Conservation (phyloP, 1,140 invertebrate genomes). For the Acromyrmex echinatior region DNA sequence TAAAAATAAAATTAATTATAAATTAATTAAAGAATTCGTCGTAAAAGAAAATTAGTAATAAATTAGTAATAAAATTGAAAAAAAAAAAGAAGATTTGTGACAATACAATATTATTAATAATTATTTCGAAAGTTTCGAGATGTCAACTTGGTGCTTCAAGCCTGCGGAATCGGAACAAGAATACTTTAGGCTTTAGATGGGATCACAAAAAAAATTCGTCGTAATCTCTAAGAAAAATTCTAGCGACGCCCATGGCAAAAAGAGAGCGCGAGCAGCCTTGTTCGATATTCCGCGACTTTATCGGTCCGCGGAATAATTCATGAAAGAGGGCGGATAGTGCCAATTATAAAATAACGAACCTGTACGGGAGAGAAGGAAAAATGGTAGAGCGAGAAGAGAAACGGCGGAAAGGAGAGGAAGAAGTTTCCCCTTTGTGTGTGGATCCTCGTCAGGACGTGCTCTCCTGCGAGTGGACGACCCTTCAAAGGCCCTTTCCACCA, state of each 20-base stretch:
- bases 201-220: not conserved
- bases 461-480: slow-evolving; percentile 48
- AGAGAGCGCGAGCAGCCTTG: slow-evolving; percentile 49
- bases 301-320: slow-evolving; percentile 81
- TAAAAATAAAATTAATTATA: too few relatives aligned
- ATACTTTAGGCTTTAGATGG: not conserved
- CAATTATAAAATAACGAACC: slow-evolving; percentile 84
- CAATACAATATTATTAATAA: not conserved
- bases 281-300: slow-evolving; percentile 79
- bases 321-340: slow-evolving; percentile 81
- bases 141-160: not conserved
- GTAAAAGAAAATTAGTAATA: not conserved
- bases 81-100: not conserved
- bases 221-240: slow-evolving; percentile 26
- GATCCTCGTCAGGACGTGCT: slow-evolving; percentile 63
- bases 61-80: slow-evolving; percentile 7
- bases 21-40: not conserved
- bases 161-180: not conserved
- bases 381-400: slow-evolving; percentile 59
- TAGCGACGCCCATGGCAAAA: slow-evolving; percentile 20
- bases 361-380: slow-evolving; percentile 52
- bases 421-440: slow-evolving; percentile 75
- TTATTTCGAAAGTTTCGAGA: not conserved
- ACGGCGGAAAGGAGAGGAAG: slow-evolving; percentile 59
- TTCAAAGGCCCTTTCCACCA: slow-evolving; percentile 48